Base-by-base conservation (phyloP, 2,888 invertebrate species). In the Corythucha ciliata region DNA sequence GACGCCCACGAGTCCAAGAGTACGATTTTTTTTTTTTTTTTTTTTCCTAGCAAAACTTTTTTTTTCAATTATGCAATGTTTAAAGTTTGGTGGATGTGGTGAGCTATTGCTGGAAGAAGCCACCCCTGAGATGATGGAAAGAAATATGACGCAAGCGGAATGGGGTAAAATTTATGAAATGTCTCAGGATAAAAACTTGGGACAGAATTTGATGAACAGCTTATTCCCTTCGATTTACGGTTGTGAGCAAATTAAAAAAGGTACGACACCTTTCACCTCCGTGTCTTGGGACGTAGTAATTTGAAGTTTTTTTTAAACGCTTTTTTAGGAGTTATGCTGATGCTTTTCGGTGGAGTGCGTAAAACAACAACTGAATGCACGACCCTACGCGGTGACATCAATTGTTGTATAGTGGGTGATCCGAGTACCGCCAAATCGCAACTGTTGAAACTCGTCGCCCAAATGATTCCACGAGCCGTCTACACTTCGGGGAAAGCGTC, bases 401-500 rank as follows among this genome's bases (percentile, higher is more conserved):
- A 98, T 68, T 86, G 96, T 54, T 97, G 96, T 65, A 83, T 98
- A 58, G 97, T 99, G 1, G 98, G 98, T 3, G 98, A 98, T 72
- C 98, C 98, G 0, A 93, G 93, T 67, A 97, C 97, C 0, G 97
- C 97, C 22, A 98, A 99, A 69, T 94, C 94, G 0, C 97, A 98
- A 68, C 78, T 99, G 59, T 73, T 98, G 36, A 94, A 96, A 71
- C 93, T 87, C 73, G 90, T 87, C 1, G 77, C 92, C 7, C 93
- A 96, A 65, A 92, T 98, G 69, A 83, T 87, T 16, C 97, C 98
- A 0, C 77, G 97, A 22, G 94, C 97, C 0, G 86, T 98, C 4
- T 98, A 99, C 69, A 99, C 98, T 0, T 96, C 94, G 34, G 98
- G 98, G 6, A 98, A 98, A 71, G 98, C 96, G 0, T 96, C 94